These are phyloP conservation scores for Forbesichthys agassizii DNA, from an alignment of 2,113 vertebrate genomes.

Conservation along the genomic window DNA sequence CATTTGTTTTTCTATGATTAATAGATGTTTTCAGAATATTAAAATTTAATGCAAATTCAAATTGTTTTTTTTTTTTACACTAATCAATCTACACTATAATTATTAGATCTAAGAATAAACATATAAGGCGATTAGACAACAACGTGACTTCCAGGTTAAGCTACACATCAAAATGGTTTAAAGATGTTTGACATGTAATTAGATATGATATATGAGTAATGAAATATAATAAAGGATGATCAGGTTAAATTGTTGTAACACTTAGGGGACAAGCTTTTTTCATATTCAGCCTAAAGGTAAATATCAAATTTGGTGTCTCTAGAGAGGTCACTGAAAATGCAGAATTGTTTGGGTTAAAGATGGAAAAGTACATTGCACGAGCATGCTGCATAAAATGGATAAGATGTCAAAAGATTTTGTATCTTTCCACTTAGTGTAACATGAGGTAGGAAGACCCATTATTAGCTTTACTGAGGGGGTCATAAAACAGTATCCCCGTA, in stretches of 20 bases:
- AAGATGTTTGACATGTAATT: constrained; percentile 24
- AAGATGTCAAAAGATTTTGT: constrained; percentile 21
- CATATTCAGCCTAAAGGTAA: constrained; percentile 16
- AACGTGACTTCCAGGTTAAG: constrained; percentile 30
- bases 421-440: constrained; percentile 24
- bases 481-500: background rate
- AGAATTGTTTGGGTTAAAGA: constrained; percentile 25
- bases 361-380: constrained; percentile 39
- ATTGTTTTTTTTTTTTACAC: background rate
- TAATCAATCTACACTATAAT: constrained; percentile 46
- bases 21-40: constrained; percentile 48
- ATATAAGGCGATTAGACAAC: constrained; percentile 29
- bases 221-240: constrained; percentile 6
- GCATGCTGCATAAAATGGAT: constrained; percentile 44
- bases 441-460: constrained; percentile 15
- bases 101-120: constrained; percentile 52
- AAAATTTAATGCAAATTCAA: constrained; percentile 36
- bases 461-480: background rate
- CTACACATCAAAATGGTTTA: background rate
- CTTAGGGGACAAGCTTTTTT: constrained; percentile 16
- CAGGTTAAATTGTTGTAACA: constrained; percentile 45
- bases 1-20: constrained; percentile 25
- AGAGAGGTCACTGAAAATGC: constrained; percentile 9
- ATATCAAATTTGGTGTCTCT: constrained; percentile 25
- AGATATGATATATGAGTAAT: constrained; percentile 18